Evolutionary conservation across 92 coral and sea anemone species (phyloP), one percentile per base, ranked within the genome.

Genomic region (Palythoa grandis): DNA sequence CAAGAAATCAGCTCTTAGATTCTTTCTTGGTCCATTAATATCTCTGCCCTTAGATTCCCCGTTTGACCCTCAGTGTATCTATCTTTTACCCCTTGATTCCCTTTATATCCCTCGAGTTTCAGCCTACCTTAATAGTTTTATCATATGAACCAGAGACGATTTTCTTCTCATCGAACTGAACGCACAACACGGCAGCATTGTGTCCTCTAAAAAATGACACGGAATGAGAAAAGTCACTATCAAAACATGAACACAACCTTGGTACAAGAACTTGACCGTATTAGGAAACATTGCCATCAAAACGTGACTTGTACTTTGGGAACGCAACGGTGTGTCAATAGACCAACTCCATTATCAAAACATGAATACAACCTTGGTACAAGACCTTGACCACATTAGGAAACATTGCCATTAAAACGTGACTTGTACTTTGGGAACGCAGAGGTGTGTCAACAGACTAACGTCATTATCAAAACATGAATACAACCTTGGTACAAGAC

Each of bases 141-240:
- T 97, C 99, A 92, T 95, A 97, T 38, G 99, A 97, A 63, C 99
- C 99, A 38, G 99, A 97, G 11, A 97, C 99, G 60, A 97, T 97
- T 79, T 97, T 97, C 29, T 91, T 92, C 73, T 97, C 99, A 63
- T 97, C 99, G 90, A 97, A 97, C 91, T 97, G 99, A 9, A 97
- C 99, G 75, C 99, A 97, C 82, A 97, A 82, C 13, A 97, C 99
- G 12, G 99, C 99, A 37, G 99, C 99, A 87, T 95, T 95, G 82
- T 97, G 99, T 2, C 99, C 99, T 73, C 99, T 96, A 43, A 43
- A 43, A 43, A 43, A 43, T 43, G 50, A 43, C 50, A 43, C 50
- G 0, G 9, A 43, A 3, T 56, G 61, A 56, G 61, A 16, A 63
- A 63, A 22, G 25, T 63, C 23, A 63, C 4, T 19, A 1, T 19